A percentile compares a stretch with the other conserved stretches of the same genome.
Conservation (phyloP, 1,140 invertebrate genomes). For the Ips typographus region DNA sequence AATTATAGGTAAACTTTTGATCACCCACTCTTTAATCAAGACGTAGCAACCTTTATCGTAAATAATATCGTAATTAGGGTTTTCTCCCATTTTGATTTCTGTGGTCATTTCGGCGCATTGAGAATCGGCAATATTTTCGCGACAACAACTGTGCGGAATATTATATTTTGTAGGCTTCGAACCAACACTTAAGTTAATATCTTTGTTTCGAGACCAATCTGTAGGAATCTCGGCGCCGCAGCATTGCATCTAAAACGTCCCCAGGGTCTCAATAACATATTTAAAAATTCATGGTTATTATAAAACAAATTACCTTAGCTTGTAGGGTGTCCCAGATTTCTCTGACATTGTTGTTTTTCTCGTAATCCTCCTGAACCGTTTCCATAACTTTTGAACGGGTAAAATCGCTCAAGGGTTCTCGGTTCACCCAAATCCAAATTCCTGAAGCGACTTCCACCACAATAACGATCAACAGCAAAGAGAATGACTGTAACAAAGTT, state of each 20-base stretch:
- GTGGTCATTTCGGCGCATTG: conserved; percentile 50
- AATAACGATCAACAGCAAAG: conserved; percentile 71
- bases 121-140: conserved; percentile 37
- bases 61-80: conserved; percentile 45
- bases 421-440: conserved; percentile 71
- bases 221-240: conserved; percentile 70
- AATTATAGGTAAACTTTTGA: conserved; percentile 63
- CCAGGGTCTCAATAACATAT: neutral
- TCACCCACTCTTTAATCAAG: conserved; percentile 64
- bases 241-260: conserved; percentile 54
- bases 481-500: conserved; percentile 65
- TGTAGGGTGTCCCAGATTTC: conserved; percentile 72
- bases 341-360: conserved; percentile 60
- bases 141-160: conserved; percentile 57
- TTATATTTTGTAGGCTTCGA: conserved; percentile 49
- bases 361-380: conserved; percentile 70
- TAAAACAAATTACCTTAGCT: conserved; percentile 54
- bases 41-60: conserved; percentile 69
- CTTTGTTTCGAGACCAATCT: conserved; percentile 69
- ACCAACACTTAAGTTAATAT: conserved; percentile 46
- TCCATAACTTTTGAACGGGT: conserved; percentile 63
- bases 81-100: conserved; percentile 36
- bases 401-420: conserved; percentile 64
- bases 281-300: neutral
- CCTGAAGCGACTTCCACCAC: conserved; percentile 76